phyloP scores from a whole-genome alignment of 2,888 invertebrate genomes.

The Acleris cristana region DNA sequence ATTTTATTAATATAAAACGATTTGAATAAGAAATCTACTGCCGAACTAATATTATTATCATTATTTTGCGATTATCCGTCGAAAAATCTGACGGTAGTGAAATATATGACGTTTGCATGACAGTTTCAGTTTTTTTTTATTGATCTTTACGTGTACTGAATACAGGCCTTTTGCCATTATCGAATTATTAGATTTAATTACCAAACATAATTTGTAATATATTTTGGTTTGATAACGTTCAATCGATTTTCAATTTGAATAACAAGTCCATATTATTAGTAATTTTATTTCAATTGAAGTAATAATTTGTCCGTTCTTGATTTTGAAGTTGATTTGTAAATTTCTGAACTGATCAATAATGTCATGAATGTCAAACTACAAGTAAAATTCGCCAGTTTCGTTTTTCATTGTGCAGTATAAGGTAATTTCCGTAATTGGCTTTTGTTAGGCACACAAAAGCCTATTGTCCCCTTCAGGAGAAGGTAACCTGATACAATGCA shows the following conservation, averaged over 20 bases:
- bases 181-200: too few species aligned
- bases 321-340: not conserved
- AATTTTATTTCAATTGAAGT: too few species aligned
- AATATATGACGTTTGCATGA: conserved; percentile 7
- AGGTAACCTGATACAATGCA: conserved; percentile 86
- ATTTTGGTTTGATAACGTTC: too few species aligned
- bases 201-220: too few species aligned
- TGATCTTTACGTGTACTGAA: not conserved
- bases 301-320: not conserved
- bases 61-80: conserved; percentile 43
- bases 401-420: conserved; percentile 28
- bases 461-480: conserved; percentile 13
- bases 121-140: conserved; percentile 19
- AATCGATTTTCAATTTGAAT: not conserved
- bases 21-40: conserved; percentile 31
- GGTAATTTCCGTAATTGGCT: conserved; percentile 22
- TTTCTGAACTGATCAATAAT: conserved; percentile 25
- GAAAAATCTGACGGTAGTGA: conserved; percentile 33
- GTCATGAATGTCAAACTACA: conserved; percentile 26
- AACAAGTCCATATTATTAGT: not conserved
- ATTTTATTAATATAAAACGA: conserved; percentile 36
- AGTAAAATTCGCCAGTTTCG: conserved; percentile 15
- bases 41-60: conserved; percentile 38
- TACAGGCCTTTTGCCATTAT: not conserved
- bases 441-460: conserved; percentile 30